Evolutionary conservation across 2,113 vertebrate genomes (phyloP).

Genomic region (Nothocercus julius): DNA sequence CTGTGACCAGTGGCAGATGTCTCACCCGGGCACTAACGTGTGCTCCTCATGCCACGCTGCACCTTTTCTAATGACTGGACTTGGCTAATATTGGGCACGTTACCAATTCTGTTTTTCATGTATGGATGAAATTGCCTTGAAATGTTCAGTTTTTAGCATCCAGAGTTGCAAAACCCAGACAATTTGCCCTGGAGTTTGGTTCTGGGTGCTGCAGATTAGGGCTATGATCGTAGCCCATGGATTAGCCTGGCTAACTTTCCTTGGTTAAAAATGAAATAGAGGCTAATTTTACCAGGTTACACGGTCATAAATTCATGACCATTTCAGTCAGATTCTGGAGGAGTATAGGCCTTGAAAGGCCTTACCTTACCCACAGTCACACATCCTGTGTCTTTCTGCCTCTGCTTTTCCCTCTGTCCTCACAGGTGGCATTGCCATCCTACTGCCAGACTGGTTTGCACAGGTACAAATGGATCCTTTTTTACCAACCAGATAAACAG

Average conservation of each 20-base stretch:
- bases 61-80: background rate
- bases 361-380: background rate
- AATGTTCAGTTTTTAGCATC: background rate
- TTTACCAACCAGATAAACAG: background rate
- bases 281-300: background rate
- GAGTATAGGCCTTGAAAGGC: background rate
- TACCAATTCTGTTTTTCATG: background rate
- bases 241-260: background rate
- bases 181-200: background rate
- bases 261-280: background rate
- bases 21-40: background rate
- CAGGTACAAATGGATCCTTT: background rate
- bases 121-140: background rate
- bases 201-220: background rate
- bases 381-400: background rate
- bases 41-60: background rate
- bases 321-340: background rate
- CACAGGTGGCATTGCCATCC: background rate
- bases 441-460: background rate
- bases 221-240: background rate
- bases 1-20: background rate
- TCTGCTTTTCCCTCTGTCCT: slow-evolving; percentile 8
- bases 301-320: background rate
- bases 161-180: background rate
- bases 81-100: background rate